Evolutionary conservation across 2,888 invertebrate species (phyloP).

Genomic region (Margaritifera margaritifera): DNA sequence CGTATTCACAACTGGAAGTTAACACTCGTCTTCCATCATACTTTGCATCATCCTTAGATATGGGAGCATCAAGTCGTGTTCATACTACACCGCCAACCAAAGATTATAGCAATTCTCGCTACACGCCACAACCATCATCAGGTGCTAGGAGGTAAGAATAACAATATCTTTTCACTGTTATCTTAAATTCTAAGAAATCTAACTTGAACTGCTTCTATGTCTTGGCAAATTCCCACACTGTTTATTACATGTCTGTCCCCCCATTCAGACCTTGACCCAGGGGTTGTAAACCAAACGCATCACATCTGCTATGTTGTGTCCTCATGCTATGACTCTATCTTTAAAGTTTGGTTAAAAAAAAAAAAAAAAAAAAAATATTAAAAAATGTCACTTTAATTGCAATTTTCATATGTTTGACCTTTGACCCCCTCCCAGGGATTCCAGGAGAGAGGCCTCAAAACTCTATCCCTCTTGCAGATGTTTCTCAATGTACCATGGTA

Average conservation of each 20-base stretch:
- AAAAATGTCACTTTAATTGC: too few relatives aligned
- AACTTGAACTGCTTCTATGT: background rate
- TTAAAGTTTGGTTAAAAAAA: too few relatives aligned
- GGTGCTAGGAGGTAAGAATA: slow-evolving; percentile 52
- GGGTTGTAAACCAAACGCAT: background rate
- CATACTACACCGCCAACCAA: slow-evolving; percentile 53
- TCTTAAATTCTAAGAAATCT: slow-evolving; percentile 4
- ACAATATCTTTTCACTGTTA: background rate
- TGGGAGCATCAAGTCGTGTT: slow-evolving; percentile 13
- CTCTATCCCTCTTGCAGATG: too few relatives aligned
- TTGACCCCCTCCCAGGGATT: too few relatives aligned
- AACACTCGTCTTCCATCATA: slow-evolving; percentile 26
- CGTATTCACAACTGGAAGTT: slow-evolving; percentile 6
- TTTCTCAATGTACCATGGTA: too few relatives aligned
- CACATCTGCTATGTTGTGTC: too few relatives aligned
- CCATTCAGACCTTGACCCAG: background rate
- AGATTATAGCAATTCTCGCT: slow-evolving; percentile 41
- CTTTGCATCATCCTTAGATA: slow-evolving; percentile 15
- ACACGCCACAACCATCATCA: slow-evolving; percentile 35
- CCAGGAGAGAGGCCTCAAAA: too few relatives aligned
- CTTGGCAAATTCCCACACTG: slow-evolving; percentile 6
- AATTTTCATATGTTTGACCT: too few relatives aligned
- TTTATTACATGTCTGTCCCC: slow-evolving; percentile 1
- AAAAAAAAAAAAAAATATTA: too few relatives aligned
- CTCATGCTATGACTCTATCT: too few relatives aligned